Evolutionary conservation across 2,888 invertebrate species (phyloP), one percentile per base, ranked within the genome.

Genomic region (Latrodectus hesperus): DNA sequence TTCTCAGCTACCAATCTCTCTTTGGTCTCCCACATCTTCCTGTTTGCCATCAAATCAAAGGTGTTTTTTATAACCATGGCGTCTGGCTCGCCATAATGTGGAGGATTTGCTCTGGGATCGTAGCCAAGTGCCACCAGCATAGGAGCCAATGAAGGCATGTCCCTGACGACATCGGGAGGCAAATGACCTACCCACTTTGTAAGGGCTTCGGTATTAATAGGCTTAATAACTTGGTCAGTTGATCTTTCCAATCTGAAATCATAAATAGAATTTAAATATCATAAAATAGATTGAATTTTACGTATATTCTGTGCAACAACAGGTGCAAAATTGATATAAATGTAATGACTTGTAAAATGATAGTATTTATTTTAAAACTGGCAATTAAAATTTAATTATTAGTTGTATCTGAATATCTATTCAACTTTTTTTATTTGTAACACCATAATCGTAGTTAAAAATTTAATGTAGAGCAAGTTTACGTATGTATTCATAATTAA

Each of bases 211-310:
- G 97, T 94, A 94, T 99, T 99, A 89, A 99, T 96, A 17, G 99
- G 98, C 91, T 99, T 98, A 92, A 99, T 97, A 91, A 99, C 98
- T 94, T 99, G 99, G 94, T 99, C 99, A 89, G 98, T 98, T 72
- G 98, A 98, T 89, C 98, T 95, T 93, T 99, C 99, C 92, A 98
- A 97, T 93, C 98, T 98, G 94, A 79, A 93, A 93, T 84, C 70
- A 71, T 79, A 90, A 90, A 90, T 89, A 71, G 90, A 74, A 10
- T 8, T 38, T 38, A 38, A 38, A 38, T 38, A 4, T 6, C 38
- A 38, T 38, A 38, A 38, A 6, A 38, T 38, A 38, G 5, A 1
- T 38, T 5, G 38, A 38, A 38, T 38, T 38, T 38, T 38, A 38
- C 6, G 2, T 38, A 38, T 38, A 38, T 38, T 38, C 38, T 38